Evolutionary conservation across 1,140 invertebrate species (phyloP), one percentile per base, ranked within the genome.

Genomic region (Apis dorsata): DNA sequence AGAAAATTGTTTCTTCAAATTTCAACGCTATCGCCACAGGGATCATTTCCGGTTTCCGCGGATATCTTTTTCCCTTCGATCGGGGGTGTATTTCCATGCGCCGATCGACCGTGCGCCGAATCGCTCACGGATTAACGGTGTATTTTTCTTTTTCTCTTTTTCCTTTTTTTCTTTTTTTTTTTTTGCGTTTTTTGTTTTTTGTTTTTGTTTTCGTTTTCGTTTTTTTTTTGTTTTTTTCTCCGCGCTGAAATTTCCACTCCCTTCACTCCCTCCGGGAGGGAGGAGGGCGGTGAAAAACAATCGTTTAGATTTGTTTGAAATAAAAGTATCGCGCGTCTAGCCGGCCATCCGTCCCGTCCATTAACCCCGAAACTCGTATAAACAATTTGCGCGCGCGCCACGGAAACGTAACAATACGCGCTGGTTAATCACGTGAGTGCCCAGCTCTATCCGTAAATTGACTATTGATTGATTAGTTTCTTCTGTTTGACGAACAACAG

Each of bases 381-480:
- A 82, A 82, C 80, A 82, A 82, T 82, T 77, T 77, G 55, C 65
- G 74, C 57, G 51, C 19, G 28, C 34, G 34, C 55, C 44, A 77
- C 65, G 57, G 80, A 44, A 77, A 82, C 65, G 73, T 69, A 69
- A 82, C 80, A 82, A 77, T 77, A 28, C 80, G 55, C 44, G 74
- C 65, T 15, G 80, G 73, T 82, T 82, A 82, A 82, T 82, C 65
- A 82, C 74, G 80, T 76, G 74, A 82, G 80, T 82, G 73, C 63
- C 57, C 73, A 24, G 80, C n/a, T 77, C 80, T 69, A 69, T 82
- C 74, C 65, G 72, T 82, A 82, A 82, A 82, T 82, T 82, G 80
- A 69, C 80, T 77, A 82, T 77, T 82, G 80, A 82, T 82, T 77
- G 80, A 82, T 82, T 82, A 82, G 73, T 82, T 82, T 77, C 74